A percentile compares a stretch with the other conserved stretches of the same genome.
Conservation (phyloP, 2,888 invertebrate species). For the Stegophylla sp. region DNA sequence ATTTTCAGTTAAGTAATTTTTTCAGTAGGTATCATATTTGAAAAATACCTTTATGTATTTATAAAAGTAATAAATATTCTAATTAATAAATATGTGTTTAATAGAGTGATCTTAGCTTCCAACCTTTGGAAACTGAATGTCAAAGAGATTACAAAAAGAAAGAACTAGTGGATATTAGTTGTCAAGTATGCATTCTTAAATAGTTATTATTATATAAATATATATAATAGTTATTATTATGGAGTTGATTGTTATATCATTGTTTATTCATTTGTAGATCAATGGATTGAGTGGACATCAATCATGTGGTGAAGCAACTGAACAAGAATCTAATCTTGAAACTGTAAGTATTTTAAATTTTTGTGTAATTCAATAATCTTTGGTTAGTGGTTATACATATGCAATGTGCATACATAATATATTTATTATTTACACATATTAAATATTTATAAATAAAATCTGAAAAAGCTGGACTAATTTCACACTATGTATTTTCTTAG, state of each 20-base stretch:
- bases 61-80: neutral
- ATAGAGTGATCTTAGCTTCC: conserved; percentile 45
- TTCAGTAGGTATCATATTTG: too few species aligned
- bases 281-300: conserved; percentile 50
- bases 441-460: neutral
- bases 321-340: conserved; percentile 57
- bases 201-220: neutral
- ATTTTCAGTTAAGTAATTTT: too few species aligned
- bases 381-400: neutral
- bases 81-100: neutral
- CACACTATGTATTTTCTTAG: too few species aligned
- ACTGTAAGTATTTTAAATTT: conserved; percentile 32
- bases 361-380: neutral
- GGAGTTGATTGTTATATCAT: neutral
- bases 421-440: neutral
- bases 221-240: too few species aligned
- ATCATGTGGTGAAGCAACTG: conserved; percentile 48
- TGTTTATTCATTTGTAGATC: conserved; percentile 27
- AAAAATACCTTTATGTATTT: too few species aligned
- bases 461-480: neutral
- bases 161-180: conserved; percentile 54
- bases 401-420: too few species aligned
- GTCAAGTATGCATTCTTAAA: conserved; percentile 34
- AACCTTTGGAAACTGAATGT: conserved; percentile 57
- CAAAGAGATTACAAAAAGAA: conserved; percentile 52